Base-by-base conservation (phyloP, 1,140 invertebrate species). In the Magallana ariakensis region DNA sequence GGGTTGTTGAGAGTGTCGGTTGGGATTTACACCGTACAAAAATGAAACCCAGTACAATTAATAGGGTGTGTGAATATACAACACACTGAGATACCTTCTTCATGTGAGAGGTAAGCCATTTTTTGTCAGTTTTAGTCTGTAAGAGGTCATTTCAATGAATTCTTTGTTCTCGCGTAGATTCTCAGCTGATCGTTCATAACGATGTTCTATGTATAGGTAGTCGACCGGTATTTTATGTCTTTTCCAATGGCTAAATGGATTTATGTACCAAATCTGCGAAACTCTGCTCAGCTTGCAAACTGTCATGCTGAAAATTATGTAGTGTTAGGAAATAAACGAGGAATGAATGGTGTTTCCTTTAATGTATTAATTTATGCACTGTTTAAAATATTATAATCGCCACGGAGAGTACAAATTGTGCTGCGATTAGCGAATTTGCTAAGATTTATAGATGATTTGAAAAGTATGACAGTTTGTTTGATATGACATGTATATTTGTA, bases 381-480 rank as follows among this genome's bases (percentile, higher is more conserved):
- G 66, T 26, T 75, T 75, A 11, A 75, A 75, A 75, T 75, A 75
- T 75, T 75, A 75, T 75, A 75, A 75, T 75, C 7, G 33, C 33
- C 22, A 11, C 33, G 1, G 33, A 46, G 22, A 22, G 33, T 22
- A 75, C 9, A 13, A 75, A 75, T 33, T 26, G 22, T 75, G 66
- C 66, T 75, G 66, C 33, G 66, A 75, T 75, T 22, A 26, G 66
- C 66, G 13, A 13, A 26, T 75, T 75, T 13, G 10, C 5, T 26
- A 33, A 9, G 15, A 75, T 75, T n/a, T 62, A 7, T 33, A 26
- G 13, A 75, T 46, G 66, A 8, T 26, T 75, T 75, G 66, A 26
- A 75, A 26, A 60, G 9, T 13, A 33, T 33, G 66, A 75, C 58
- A 33, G 33, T 1, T 19, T 75, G 19, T 75, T 75, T 75, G 10